Percentiles rank a stretch among this genome's conserved stretches.
Evolutionary conservation across 1,140 invertebrate species (phyloP).

Genomic region (Brachionus asplanchnoidis): DNA sequence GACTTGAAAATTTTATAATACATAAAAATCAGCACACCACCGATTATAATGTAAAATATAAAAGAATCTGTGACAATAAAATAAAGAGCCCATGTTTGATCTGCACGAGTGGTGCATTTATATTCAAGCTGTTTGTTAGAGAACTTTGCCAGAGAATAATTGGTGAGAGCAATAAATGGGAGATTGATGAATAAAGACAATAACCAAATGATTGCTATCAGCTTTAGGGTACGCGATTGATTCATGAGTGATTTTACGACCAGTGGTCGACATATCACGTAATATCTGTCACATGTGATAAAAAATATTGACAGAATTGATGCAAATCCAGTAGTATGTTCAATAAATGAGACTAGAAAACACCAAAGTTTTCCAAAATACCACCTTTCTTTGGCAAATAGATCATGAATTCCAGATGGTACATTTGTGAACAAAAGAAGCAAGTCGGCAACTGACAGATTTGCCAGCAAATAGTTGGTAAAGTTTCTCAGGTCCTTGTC

Average conservation of each 20-base stretch:
- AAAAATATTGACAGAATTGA: conserved; percentile 39
- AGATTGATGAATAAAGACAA: background rate
- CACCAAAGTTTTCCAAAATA: conserved; percentile 27
- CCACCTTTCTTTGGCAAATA: conserved; percentile 40
- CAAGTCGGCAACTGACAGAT: conserved; percentile 48
- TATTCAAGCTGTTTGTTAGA: background rate
- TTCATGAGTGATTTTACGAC: conserved; percentile 25
- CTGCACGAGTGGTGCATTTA: background rate
- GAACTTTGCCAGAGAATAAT: background rate
- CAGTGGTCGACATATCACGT: conserved; percentile 29
- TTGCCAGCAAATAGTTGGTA: conserved; percentile 79
- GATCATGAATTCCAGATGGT: conserved; percentile 35
- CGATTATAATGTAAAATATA: conserved; percentile 23
- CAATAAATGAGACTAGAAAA: conserved; percentile 31
- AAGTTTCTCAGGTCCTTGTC: conserved; percentile 89
- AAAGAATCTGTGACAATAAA: conserved; percentile 12
- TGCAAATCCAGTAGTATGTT: conserved; percentile 18
- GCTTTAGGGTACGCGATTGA: background rate
- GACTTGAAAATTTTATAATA: background rate
- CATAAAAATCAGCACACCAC: background rate
- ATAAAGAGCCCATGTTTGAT: background rate
- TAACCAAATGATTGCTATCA: conserved; percentile 11
- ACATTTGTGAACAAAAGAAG: conserved; percentile 44
- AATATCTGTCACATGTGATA: conserved; percentile 38
- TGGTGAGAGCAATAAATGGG: conserved; percentile 8